phyloP scores from a whole-genome alignment of 2,888 invertebrate species.

The Troides aeacus region DNA sequence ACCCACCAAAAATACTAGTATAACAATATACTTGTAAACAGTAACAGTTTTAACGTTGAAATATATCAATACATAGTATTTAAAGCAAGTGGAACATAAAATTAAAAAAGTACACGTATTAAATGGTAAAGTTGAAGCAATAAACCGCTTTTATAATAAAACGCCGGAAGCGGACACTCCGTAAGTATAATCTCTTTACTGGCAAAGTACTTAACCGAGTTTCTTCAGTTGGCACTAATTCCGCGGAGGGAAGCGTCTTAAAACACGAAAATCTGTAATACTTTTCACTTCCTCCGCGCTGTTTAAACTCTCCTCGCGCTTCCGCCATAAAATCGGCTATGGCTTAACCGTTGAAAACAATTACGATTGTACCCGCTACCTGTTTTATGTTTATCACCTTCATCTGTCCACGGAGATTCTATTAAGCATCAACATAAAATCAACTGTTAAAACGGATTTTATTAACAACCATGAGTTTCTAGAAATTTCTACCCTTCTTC shows the following conservation, averaged over 20 bases:
- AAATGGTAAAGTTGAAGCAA: background rate
- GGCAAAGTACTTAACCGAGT: constrained; percentile 11
- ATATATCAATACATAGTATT: too few relatives aligned
- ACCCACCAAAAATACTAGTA: too few relatives aligned
- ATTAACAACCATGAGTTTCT: background rate
- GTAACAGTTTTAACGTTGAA: too few relatives aligned
- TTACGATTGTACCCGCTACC: background rate
- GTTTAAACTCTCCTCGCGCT: background rate
- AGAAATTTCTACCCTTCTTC: background rate
- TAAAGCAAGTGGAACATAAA: background rate
- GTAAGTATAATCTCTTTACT: constrained; percentile 9
- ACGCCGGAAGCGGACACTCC: background rate
- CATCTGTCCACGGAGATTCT: background rate
- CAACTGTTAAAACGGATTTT: background rate
- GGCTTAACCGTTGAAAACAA: constrained; percentile 2
- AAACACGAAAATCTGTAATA: constrained; percentile 3
- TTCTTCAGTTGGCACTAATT: constrained; percentile 16
- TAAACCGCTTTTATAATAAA: background rate
- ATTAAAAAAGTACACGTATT: background rate
- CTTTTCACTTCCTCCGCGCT: background rate
- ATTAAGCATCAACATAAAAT: background rate
- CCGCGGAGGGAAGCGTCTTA: background rate
- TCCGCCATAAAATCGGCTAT: background rate
- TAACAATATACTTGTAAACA: too few relatives aligned
- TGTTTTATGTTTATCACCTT: background rate